Percentiles rank a stretch among this genome's conserved stretches.
Conservation (phyloP, 2,113 vertebrate species). For the Aldabrachelys gigantea region DNA sequence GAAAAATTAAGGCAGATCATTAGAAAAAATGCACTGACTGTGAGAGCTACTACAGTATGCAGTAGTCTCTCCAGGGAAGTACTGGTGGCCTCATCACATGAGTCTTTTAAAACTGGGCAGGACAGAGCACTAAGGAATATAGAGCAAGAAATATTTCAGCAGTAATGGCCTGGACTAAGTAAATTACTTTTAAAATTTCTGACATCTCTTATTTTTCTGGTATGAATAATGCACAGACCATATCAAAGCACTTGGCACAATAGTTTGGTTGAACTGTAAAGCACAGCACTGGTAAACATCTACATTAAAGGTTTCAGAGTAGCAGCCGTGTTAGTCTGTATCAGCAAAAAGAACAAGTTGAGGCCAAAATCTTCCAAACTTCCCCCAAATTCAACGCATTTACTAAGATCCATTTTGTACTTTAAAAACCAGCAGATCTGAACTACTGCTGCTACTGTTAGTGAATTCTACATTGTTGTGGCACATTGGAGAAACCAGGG, state of each 20-base stretch:
- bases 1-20: slow-evolving; percentile 58
- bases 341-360: neutral
- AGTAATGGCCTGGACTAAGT: neutral
- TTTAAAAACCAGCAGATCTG: slow-evolving; percentile 23
- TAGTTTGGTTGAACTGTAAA: neutral
- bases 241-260: neutral
- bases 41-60: slow-evolving; percentile 42
- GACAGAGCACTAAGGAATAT: slow-evolving; percentile 37
- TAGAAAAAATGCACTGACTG: slow-evolving; percentile 57
- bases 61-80: slow-evolving; percentile 53
- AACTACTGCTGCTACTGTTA: neutral
- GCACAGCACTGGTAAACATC: neutral
- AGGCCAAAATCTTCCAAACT: neutral
- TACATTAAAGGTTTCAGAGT: neutral
- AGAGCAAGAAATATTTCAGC: slow-evolving; percentile 12
- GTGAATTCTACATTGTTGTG: slow-evolving; percentile 18
- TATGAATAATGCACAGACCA: neutral
- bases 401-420: slow-evolving; percentile 2
- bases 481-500: neutral
- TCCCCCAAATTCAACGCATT: neutral
- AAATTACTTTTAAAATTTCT: neutral
- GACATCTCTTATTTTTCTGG: neutral
- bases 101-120: slow-evolving; percentile 27
- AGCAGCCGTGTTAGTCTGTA: too few relatives aligned
- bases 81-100: slow-evolving; percentile 16